Conservation (phyloP, 2,888 invertebrate genomes). For the Leptothorax acervorum region DNA sequence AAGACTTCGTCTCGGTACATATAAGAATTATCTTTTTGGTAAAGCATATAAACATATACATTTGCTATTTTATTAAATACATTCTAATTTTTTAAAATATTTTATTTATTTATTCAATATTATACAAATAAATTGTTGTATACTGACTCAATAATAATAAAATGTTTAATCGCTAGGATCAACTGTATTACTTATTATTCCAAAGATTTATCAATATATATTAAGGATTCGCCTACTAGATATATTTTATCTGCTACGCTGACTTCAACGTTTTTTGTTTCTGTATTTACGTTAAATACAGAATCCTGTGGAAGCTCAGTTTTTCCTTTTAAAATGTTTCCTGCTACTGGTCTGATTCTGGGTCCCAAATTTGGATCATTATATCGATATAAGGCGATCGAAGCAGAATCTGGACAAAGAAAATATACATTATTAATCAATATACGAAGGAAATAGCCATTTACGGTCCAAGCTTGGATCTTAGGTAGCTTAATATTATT, state of each 20-base stretch:
- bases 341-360: conserved; percentile 90
- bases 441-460: too few relatives aligned
- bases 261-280: conserved; percentile 75
- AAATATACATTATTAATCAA: not conserved
- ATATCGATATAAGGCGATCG: conserved; percentile 92
- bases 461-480: too few relatives aligned
- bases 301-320: conserved; percentile 86
- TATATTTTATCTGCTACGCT: conserved; percentile 65
- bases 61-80: not conserved
- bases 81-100: not conserved
- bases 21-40: too few relatives aligned
- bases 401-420: conserved; percentile 87
- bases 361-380: conserved; percentile 92
- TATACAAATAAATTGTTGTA: conserved; percentile 18
- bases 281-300: conserved; percentile 84
- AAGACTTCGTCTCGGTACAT: too few relatives aligned
- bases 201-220: conserved; percentile 71
- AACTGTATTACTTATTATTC: conserved; percentile 29
- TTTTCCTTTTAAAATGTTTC: conserved; percentile 89
- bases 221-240: conserved; percentile 77
- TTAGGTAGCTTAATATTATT: too few relatives aligned
- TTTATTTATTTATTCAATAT: not conserved
- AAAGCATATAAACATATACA: not conserved
- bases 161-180: not conserved
- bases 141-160: conserved; percentile 21